phyloP scores from a whole-genome alignment of 2,113 vertebrate species.

The Thalassoma bifasciatum region DNA sequence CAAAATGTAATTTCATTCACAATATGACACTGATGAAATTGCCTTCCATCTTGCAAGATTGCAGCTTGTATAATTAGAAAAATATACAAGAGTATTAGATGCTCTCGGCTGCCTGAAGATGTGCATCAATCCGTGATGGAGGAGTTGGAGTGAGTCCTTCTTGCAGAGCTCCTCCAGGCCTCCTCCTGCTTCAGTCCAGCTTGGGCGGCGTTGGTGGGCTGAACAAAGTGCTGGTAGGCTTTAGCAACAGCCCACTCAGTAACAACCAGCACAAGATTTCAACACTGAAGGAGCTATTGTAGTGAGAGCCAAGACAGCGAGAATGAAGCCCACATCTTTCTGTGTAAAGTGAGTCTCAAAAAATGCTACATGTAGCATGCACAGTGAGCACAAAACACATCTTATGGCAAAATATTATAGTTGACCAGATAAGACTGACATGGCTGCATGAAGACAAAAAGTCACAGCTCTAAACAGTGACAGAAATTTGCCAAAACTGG shows the following conservation, averaged over 20 bases:
- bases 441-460: neutral
- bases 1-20: conserved; percentile 48
- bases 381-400: neutral
- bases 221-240: conserved; percentile 23
- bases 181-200: conserved; percentile 16
- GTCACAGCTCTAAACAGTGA: too few species aligned
- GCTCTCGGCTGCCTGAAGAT: conserved; percentile 33
- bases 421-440: neutral
- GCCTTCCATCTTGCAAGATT: conserved; percentile 36
- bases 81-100: conserved; percentile 46
- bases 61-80: conserved; percentile 49
- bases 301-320: conserved; percentile 10
- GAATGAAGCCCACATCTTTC: neutral
- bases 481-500: neutral
- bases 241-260: conserved; percentile 45
- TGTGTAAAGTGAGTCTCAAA: neutral
- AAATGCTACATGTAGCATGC: neutral
- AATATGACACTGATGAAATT: conserved; percentile 58
- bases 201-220: conserved; percentile 33
- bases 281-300: conserved; percentile 24
- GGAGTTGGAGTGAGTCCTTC: conserved; percentile 12
- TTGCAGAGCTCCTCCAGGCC: conserved; percentile 27
- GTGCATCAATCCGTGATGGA: conserved; percentile 17
- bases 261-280: conserved; percentile 40
- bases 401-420: neutral